Percentiles rank a stretch among this genome's conserved stretches.
These are phyloP conservation scores for Nomada lathburiana DNA, from an alignment of 2,888 invertebrate genomes.

Conservation along the genomic window DNA sequence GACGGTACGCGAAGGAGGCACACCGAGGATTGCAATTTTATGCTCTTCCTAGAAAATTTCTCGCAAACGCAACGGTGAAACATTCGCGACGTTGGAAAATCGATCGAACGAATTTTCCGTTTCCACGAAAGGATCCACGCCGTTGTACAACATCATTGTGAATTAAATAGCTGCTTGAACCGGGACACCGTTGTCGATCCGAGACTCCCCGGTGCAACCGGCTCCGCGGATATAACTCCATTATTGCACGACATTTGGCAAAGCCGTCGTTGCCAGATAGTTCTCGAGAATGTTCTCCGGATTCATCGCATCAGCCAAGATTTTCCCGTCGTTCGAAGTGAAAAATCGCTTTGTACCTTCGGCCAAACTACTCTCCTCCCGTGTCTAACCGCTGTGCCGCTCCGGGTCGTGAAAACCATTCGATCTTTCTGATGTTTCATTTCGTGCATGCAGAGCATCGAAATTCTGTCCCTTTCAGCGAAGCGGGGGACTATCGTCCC, in stretches of 20 bases:
- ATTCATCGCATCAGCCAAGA: conserved; percentile 56
- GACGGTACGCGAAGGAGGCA: no score
- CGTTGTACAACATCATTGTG: conserved; percentile 26
- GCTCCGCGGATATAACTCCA: conserved; percentile 61
- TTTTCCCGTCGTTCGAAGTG: conserved; percentile 59
- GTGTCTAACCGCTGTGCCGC: conserved; percentile 27
- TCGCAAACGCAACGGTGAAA: neutral
- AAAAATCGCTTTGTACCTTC: conserved; percentile 56
- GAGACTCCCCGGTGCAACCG: conserved; percentile 39
- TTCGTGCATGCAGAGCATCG: neutral
- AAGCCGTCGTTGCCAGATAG: conserved; percentile 54
- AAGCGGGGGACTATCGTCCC: neutral
- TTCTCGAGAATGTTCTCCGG: conserved; percentile 64
- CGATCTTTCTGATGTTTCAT: neutral
- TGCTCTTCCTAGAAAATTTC: no score
- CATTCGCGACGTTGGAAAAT: conserved; percentile 18
- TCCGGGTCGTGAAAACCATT: conserved; percentile 8
- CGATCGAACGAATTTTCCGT: neutral
- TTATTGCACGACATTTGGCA: conserved; percentile 73
- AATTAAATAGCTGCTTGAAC: conserved; percentile 61
- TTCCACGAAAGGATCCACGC: neutral
- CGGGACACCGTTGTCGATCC: conserved; percentile 56
- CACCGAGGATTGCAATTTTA: no score
- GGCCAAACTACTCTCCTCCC: conserved; percentile 47
- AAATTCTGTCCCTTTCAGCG: neutral